Conservation (phyloP, 2,113 vertebrate species). For the Casuarius casuarius region DNA sequence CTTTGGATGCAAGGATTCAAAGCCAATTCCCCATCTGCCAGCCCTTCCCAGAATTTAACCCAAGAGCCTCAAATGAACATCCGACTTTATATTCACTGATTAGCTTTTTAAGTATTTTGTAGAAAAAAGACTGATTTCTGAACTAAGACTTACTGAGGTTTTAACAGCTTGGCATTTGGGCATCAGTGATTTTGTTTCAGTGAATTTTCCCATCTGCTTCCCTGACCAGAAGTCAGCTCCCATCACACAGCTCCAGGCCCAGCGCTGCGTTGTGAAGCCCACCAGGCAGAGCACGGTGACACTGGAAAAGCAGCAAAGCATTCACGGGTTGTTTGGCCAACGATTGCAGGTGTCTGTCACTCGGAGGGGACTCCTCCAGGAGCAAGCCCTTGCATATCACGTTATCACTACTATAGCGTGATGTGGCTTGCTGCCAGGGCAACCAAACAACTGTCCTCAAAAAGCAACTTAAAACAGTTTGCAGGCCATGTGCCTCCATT, state of each 20-base stretch:
- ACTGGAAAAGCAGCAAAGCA: neutral
- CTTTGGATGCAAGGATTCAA: neutral
- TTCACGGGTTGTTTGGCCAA: fast-evolving
- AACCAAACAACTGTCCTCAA: neutral
- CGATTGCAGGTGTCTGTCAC: neutral
- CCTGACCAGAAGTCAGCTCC: neutral
- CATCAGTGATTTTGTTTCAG: neutral
- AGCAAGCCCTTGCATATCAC: fast-evolving
- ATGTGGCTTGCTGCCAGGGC: neutral
- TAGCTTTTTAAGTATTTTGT: neutral
- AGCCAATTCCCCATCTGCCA: neutral
- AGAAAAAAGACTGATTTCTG: neutral
- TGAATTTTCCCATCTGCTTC: neutral
- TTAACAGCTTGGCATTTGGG: neutral
- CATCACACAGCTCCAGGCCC: neutral
- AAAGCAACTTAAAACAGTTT: neutral
- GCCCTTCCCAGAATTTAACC: neutral
- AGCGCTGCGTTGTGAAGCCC: neutral
- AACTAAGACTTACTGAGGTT: neutral
- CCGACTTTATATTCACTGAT: neutral
- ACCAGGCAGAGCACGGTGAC: neutral
- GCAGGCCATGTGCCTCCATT: neutral
- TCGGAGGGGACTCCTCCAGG: neutral
- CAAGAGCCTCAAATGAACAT: neutral
- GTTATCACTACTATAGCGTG: neutral